Evolutionary conservation across 2,888 invertebrate genomes (phyloP).

Genomic region (Ectropis crepuscularia): DNA sequence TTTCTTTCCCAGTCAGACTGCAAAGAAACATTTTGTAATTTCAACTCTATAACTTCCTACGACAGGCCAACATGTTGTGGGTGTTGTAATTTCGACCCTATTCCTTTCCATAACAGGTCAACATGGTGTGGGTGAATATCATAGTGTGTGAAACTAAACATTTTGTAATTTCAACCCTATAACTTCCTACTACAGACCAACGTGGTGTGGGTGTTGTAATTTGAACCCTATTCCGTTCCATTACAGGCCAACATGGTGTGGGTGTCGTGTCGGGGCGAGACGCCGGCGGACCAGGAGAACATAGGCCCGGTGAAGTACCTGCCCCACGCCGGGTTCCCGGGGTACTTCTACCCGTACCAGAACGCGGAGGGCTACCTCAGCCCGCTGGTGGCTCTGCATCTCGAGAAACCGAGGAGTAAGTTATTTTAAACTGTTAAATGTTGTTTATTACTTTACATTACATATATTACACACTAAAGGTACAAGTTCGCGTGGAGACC

Average conservation of each 20-base stretch:
- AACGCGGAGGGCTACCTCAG: constrained; percentile 95
- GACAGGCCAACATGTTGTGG: too few relatives aligned
- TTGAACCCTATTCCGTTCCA: background rate
- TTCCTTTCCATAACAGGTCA: constrained; percentile 51
- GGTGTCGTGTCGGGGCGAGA: constrained; percentile 97
- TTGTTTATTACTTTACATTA: too few relatives aligned
- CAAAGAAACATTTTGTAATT: too few relatives aligned
- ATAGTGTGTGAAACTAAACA: background rate
- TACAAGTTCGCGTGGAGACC: too few relatives aligned
- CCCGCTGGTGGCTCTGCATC: constrained; percentile 93
- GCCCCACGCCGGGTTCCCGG: constrained; percentile 93
- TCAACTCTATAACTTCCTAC: too few relatives aligned
- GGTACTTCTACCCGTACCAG: constrained; percentile 94
- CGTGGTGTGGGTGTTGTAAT: too few relatives aligned
- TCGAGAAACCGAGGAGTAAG: constrained; percentile 92
- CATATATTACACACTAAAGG: too few relatives aligned
- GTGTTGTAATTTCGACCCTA: too few relatives aligned
- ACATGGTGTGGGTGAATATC: constrained; percentile 93
- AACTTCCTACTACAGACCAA: too few relatives aligned
- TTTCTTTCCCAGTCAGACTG: too few relatives aligned
- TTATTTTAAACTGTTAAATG: constrained; percentile 43
- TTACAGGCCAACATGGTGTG: constrained; percentile 87
- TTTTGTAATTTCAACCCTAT: too few relatives aligned
- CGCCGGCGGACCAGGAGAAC: constrained; percentile 95
- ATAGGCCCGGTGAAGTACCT: constrained; percentile 93